phyloP scores from a whole-genome alignment of 2,888 invertebrate species.

The Autographa gamma region DNA sequence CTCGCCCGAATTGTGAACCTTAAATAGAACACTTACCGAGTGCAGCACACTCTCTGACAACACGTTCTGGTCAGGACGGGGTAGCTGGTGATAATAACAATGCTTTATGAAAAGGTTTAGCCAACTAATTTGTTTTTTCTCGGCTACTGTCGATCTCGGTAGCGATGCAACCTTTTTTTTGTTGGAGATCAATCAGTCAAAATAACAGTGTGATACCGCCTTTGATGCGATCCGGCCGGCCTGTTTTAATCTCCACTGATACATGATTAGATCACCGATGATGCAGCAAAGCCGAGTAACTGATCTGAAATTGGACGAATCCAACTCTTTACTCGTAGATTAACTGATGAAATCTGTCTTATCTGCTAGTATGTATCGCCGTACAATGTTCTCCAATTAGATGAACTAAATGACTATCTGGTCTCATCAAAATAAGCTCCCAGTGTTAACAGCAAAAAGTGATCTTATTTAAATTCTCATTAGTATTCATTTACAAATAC shows the following conservation, averaged over 20 bases:
- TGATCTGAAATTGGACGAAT: slow-evolving; percentile 83
- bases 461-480: slow-evolving; percentile 16
- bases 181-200: slow-evolving; percentile 88
- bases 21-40: slow-evolving; percentile 65
- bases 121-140: slow-evolving; percentile 89
- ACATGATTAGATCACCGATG: slow-evolving; percentile 88
- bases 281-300: slow-evolving; percentile 86
- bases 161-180: slow-evolving; percentile 87
- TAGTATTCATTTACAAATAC: slow-evolving; percentile 1
- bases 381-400: slow-evolving; percentile 50
- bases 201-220: slow-evolving; percentile 89
- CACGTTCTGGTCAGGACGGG: slow-evolving; percentile 73
- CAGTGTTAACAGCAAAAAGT: slow-evolving; percentile 19
- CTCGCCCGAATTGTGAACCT: slow-evolving; percentile 69
- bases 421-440: slow-evolving; percentile 24
- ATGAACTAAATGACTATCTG: slow-evolving; percentile 49
- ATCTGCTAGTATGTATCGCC: slow-evolving; percentile 45
- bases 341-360: slow-evolving; percentile 70
- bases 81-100: slow-evolving; percentile 88
- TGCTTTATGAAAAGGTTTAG: slow-evolving; percentile 89
- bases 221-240: slow-evolving; percentile 87
- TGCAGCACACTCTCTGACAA: slow-evolving; percentile 64
- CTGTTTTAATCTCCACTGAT: slow-evolving; percentile 88
- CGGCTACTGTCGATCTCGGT: slow-evolving; percentile 88
- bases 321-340: slow-evolving; percentile 76